Conservation (phyloP, 2,797 vertebrate genomes). For the Lepus townsendii region DNA sequence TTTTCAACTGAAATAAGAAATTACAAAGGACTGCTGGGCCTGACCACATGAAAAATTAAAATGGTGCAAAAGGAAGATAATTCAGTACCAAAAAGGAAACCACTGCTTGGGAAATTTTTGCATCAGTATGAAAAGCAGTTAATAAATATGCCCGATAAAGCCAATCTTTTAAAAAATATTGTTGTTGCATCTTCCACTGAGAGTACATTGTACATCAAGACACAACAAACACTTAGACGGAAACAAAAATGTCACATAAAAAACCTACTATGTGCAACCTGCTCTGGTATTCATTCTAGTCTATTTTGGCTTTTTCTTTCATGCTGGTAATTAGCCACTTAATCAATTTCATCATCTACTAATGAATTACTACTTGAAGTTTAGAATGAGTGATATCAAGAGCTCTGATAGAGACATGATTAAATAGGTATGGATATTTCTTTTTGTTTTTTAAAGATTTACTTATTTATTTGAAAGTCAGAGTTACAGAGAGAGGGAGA, state of each 20-base stretch:
- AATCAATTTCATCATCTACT: background rate
- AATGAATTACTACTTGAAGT: slow-evolving; percentile 2
- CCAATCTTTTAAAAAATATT: slow-evolving; percentile 9
- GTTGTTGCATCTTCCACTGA: background rate
- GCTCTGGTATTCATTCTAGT: background rate
- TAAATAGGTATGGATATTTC: slow-evolving; percentile 26
- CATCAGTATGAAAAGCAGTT: background rate
- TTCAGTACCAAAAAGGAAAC: slow-evolving; percentile 29
- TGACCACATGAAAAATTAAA: slow-evolving; percentile 49
- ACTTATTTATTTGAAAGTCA: no score
- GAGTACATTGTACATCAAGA: background rate
- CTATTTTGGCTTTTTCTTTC: background rate
- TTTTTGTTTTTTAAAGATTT: background rate
- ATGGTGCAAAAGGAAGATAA: slow-evolving; percentile 20
- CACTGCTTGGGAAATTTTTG: background rate
- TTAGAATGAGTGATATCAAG: background rate
- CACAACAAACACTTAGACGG: background rate
- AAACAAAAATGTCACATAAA: slow-evolving; percentile 10
- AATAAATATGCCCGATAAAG: background rate
- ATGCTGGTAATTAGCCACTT: background rate
- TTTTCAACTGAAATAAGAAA: slow-evolving; percentile 51
- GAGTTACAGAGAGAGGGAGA: no score
- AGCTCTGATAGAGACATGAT: slow-evolving; percentile 24
- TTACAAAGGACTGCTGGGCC: background rate
- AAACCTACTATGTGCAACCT: background rate